These are phyloP conservation scores for Andrena hattorfiana DNA, from an alignment of 2,888 invertebrate genomes.

Conservation along the genomic window DNA sequence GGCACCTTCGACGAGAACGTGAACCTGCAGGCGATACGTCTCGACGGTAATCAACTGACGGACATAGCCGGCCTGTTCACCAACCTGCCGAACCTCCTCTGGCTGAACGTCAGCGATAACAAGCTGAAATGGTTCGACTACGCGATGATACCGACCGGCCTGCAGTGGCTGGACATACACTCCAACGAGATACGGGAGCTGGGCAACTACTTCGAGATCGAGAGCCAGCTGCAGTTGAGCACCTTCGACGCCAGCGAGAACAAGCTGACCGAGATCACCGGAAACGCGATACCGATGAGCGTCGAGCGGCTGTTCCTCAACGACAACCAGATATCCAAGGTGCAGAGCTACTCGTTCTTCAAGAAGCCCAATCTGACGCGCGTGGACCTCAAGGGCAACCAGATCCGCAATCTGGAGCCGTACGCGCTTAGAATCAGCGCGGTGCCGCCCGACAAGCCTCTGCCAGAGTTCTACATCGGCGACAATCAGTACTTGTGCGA, in stretches of 20 bases:
- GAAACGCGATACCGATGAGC: conserved; percentile 93
- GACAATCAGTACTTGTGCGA: conserved; percentile 95
- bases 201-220: conserved; percentile 94
- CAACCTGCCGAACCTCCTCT: conserved; percentile 92
- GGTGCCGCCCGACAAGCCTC: conserved; percentile 89
- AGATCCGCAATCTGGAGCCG: conserved; percentile 91
- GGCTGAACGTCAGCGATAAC: conserved; percentile 95
- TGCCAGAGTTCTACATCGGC: conserved; percentile 94
- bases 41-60: conserved; percentile 93
- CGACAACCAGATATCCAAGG: conserved; percentile 92
- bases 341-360: conserved; percentile 94
- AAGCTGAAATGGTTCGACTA: conserved; percentile 94
- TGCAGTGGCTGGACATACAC: conserved; percentile 94
- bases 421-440: conserved; percentile 92
- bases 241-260: conserved; percentile 94
- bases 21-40: conserved; percentile 92
- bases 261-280: conserved; percentile 92
- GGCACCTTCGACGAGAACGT: conserved; percentile 92
- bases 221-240: conserved; percentile 91
- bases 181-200: conserved; percentile 93
- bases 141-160: conserved; percentile 92
- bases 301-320: conserved; percentile 92
- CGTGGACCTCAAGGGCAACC: conserved; percentile 93
- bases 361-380: conserved; percentile 94
- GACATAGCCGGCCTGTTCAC: conserved; percentile 93